These are phyloP conservation scores for Thermophis baileyi DNA, from an alignment of 2,113 vertebrate genomes.

Conservation along the genomic window DNA sequence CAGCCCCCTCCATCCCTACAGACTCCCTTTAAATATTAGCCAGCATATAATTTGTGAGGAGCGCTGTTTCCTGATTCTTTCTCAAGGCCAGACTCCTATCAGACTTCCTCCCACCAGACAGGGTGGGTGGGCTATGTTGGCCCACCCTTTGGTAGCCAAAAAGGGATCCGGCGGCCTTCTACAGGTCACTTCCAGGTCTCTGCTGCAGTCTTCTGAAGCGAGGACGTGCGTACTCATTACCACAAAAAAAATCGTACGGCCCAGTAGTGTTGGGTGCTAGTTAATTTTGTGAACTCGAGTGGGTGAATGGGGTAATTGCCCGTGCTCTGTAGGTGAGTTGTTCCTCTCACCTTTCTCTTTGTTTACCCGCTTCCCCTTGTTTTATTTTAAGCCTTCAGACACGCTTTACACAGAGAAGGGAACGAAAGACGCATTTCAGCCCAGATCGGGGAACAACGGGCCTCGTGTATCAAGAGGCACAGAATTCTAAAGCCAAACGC, in stretches of 20 bases:
- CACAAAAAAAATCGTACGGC: slow-evolving; percentile 44
- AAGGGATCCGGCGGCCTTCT: not conserved
- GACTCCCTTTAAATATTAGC: too few species aligned
- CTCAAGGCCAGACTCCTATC: too few species aligned
- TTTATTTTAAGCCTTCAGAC: slow-evolving; percentile 59
- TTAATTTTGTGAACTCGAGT: slow-evolving; percentile 65
- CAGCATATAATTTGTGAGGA: too few species aligned
- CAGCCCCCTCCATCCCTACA: not conserved
- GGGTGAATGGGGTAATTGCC: slow-evolving; percentile 59
- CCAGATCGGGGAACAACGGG: slow-evolving; percentile 52
- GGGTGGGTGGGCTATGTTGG: fast-evolving
- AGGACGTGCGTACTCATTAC: slow-evolving; percentile 44
- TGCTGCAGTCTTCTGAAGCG: not conserved
- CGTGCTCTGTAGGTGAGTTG: slow-evolving; percentile 26
- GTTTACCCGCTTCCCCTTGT: slow-evolving; percentile 43
- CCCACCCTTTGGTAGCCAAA: not conserved
- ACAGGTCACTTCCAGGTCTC: slow-evolving; percentile 8
- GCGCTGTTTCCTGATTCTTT: not conserved
- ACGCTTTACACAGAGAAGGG: slow-evolving; percentile 23
- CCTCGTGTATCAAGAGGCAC: slow-evolving; percentile 17
- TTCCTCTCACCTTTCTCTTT: slow-evolving; percentile 11
- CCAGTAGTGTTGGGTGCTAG: slow-evolving; percentile 50
- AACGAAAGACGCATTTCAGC: slow-evolving; percentile 24
- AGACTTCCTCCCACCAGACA: not conserved
- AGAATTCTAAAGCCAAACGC: slow-evolving; percentile 67